phyloP scores from a whole-genome alignment of 2,797 vertebrate genomes.

The Etheostoma perlongum region DNA sequence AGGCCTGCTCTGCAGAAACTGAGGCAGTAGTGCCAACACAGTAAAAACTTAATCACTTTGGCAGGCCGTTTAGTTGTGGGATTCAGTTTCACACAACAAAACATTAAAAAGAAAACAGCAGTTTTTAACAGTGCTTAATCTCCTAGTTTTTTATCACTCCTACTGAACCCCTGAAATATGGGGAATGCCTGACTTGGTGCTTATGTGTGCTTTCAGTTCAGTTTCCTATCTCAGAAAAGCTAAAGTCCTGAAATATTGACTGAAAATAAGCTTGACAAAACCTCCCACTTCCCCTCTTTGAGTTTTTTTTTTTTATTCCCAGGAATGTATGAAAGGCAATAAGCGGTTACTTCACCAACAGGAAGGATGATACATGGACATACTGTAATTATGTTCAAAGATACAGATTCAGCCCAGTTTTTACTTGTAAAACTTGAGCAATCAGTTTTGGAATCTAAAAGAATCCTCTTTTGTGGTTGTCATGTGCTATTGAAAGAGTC shows the following conservation, averaged over 20 bases:
- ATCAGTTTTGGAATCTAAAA: conserved; percentile 79
- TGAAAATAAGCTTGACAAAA: conserved; percentile 73
- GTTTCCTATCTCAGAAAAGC: conserved; percentile 65
- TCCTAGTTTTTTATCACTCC: conserved; percentile 24
- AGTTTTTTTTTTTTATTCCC: conserved; percentile 59
- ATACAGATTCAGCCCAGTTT: conserved; percentile 81
- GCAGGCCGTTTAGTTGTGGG: conserved; percentile 75
- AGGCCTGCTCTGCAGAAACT: conserved; percentile 73
- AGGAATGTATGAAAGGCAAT: conserved; percentile 78
- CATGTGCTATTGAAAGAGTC: conserved; percentile 79
- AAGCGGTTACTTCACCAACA: conserved; percentile 78
- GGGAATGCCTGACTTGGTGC: conserved; percentile 50
- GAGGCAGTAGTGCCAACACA: conserved; percentile 71
- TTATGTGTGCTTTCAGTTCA: conserved; percentile 42
- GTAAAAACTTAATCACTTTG: conserved; percentile 81
- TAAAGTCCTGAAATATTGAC: conserved; percentile 70
- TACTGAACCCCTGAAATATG: conserved; percentile 62
- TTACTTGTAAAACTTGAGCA: conserved; percentile 81
- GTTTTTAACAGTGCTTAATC: conserved; percentile 68
- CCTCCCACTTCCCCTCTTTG: conserved; percentile 75
- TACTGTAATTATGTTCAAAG: conserved; percentile 85
- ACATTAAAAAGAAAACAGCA: conserved; percentile 79
- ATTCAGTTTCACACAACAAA: conserved; percentile 78
- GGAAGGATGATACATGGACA: conserved; percentile 83
- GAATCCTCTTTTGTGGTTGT: conserved; percentile 82